phyloP scores from a whole-genome alignment of 2,888 invertebrate species.

The Yponomeuta plumbellus region DNA sequence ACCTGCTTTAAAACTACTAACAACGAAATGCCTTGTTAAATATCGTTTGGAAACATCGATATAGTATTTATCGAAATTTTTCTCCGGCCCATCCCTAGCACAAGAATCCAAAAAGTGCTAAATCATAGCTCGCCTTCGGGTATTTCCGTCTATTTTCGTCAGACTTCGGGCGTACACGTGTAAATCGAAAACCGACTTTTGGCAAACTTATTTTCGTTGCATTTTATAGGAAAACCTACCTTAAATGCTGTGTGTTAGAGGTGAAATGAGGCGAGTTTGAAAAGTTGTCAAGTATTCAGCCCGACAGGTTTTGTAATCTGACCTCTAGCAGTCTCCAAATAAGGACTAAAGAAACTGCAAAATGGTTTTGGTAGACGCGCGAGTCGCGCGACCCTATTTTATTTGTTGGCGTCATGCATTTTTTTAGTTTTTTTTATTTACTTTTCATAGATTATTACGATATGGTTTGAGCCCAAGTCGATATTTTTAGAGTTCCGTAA shows the following conservation, averaged over 20 bases:
- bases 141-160: not conserved
- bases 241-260: not conserved
- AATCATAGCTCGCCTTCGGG: not conserved
- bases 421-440: not conserved
- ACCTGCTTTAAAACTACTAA: no score
- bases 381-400: slow-evolving; percentile 21
- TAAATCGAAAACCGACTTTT: not conserved
- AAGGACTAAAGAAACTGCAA: not conserved
- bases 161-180: not conserved
- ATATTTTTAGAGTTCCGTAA: not conserved
- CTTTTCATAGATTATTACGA: not conserved
- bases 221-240: not conserved
- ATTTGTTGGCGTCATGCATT: not conserved
- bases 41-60: no score
- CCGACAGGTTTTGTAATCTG: not conserved
- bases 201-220: not conserved
- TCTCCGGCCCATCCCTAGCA: no score
- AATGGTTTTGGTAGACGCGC: not conserved
- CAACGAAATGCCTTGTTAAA: no score
- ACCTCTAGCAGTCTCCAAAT: not conserved
- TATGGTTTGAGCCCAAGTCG: not conserved
- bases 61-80: no score
- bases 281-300: not conserved
- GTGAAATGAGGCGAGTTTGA: not conserved
- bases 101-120: slow-evolving; percentile 6